Percentiles rank a stretch among this genome's conserved stretches.
Evolutionary conservation across 2,113 vertebrate species (phyloP).

Genomic region (Hippocampus abdominalis): DNA sequence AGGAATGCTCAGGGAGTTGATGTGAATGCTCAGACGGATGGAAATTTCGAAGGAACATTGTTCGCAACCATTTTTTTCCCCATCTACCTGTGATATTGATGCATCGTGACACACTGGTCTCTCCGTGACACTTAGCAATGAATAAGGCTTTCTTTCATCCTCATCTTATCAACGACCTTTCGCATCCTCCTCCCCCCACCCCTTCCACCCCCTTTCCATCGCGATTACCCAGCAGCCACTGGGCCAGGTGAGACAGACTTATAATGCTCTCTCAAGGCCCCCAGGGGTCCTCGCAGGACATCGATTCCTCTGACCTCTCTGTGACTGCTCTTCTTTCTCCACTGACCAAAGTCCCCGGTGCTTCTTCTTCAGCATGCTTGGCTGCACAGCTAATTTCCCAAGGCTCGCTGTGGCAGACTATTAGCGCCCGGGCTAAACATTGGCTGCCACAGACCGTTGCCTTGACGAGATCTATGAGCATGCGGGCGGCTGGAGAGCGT

Average conservation of each 20-base stretch:
- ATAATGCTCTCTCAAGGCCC: conserved; percentile 37
- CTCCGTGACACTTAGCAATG: too few species aligned
- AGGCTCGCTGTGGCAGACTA: conserved; percentile 47
- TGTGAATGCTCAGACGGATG: too few species aligned
- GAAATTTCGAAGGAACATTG: too few species aligned
- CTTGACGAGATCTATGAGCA: conserved; percentile 46
- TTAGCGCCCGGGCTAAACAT: conserved; percentile 59
- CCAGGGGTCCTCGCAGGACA: conserved; percentile 51
- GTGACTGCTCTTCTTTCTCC: conserved; percentile 43
- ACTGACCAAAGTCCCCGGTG: conserved; percentile 22
- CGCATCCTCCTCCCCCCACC: not conserved
- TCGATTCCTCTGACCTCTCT: conserved; percentile 59
- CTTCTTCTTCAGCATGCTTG: conserved; percentile 45
- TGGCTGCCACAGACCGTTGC: conserved; percentile 40
- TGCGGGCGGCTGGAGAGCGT: conserved; percentile 12
- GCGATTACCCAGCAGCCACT: conserved; percentile 1
- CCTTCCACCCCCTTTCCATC: not conserved
- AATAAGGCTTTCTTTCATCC: not conserved
- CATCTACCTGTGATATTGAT: too few species aligned
- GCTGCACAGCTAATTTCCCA: conserved; percentile 63
- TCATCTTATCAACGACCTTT: not conserved
- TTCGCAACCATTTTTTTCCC: too few species aligned
- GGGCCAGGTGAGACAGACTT: conserved; percentile 47
- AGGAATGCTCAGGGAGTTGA: too few species aligned
- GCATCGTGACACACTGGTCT: too few species aligned